phyloP scores from a whole-genome alignment of 2,888 invertebrate genomes.

The Oasisia sp. region DNA sequence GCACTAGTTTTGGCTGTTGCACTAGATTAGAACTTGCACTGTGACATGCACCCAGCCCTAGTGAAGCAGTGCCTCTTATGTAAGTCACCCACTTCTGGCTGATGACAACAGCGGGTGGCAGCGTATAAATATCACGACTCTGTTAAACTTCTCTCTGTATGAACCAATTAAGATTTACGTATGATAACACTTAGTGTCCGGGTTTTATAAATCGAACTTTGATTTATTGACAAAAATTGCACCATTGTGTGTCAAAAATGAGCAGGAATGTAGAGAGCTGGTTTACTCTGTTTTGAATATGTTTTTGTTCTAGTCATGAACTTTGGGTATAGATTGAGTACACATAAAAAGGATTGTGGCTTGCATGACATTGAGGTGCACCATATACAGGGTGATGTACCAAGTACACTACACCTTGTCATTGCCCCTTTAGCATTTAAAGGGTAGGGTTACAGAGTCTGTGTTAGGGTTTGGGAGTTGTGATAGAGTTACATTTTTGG shows the following conservation, averaged over 20 bases:
- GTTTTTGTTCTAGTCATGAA: too few species aligned
- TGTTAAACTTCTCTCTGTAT: background rate
- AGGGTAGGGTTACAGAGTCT: background rate
- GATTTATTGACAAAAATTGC: too few species aligned
- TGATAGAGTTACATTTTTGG: background rate
- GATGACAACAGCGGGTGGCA: background rate
- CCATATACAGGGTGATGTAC: too few species aligned
- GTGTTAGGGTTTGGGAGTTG: background rate
- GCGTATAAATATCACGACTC: background rate
- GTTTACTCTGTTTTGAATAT: too few species aligned
- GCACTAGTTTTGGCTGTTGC: background rate
- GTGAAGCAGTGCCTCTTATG: background rate
- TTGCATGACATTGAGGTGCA: too few species aligned
- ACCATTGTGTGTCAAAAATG: too few species aligned
- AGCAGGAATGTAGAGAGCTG: too few species aligned
- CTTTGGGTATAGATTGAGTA: too few species aligned
- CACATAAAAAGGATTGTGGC: too few species aligned
- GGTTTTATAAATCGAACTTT: too few species aligned
- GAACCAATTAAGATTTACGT: background rate
- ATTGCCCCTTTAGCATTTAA: too few species aligned
- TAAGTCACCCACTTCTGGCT: background rate
- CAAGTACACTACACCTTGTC: too few species aligned
- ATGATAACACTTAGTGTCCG: background rate
- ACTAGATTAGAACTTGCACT: background rate
- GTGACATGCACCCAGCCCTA: background rate